Conservation (phyloP, 2,888 invertebrate genomes). For the Metacarcinus magister region DNA sequence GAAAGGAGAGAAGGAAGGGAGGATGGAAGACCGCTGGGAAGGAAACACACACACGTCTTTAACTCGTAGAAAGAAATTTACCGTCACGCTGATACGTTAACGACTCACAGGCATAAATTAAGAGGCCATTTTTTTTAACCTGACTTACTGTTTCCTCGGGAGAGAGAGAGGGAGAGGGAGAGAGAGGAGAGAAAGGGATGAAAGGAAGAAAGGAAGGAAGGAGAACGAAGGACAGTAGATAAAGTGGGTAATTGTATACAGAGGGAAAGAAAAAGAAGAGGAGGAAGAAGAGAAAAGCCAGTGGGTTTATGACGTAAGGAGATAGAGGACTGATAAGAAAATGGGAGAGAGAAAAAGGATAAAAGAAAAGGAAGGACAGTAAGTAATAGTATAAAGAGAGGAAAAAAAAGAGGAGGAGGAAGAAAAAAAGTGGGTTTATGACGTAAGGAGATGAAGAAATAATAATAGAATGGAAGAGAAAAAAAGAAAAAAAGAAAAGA, state of each 20-base stretch:
- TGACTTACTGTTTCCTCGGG: background rate
- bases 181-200: background rate
- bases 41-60: constrained; percentile 1
- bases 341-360: background rate
- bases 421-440: no score
- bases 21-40: background rate
- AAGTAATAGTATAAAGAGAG: background rate
- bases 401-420: no score
- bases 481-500: background rate
- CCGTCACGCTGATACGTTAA: constrained; percentile 29
- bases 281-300: background rate
- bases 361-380: background rate
- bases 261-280: background rate
- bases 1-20: background rate
- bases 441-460: background rate
- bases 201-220: background rate
- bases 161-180: background rate
- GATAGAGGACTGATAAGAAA: background rate
- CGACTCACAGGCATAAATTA: background rate
- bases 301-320: background rate
- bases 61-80: constrained; percentile 5
- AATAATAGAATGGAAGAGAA: background rate
- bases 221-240: background rate
- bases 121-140: background rate
- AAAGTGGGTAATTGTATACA: background rate